Conservation (phyloP, 2,888 invertebrate genomes). For the Argyra leucocephala region DNA sequence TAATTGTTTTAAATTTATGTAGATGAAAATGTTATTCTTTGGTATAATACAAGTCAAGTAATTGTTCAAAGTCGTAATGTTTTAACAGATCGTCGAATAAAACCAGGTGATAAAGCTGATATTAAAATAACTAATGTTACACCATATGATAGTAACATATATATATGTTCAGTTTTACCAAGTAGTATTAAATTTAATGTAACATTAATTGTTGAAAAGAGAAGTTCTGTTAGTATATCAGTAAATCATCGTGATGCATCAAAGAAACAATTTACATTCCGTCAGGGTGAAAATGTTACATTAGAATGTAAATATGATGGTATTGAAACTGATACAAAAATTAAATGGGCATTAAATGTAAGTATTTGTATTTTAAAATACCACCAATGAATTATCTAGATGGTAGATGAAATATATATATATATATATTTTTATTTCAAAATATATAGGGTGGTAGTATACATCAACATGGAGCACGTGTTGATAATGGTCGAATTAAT, state of each 20-base stretch:
- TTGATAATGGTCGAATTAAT: slow-evolving; percentile 28
- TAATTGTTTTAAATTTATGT: slow-evolving; percentile 5
- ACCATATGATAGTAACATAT: slow-evolving; percentile 32
- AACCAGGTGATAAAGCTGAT: slow-evolving; percentile 33
- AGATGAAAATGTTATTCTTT: slow-evolving; percentile 35
- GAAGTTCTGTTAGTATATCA: slow-evolving; percentile 31
- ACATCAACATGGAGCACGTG: slow-evolving; percentile 21
- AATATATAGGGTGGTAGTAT: slow-evolving; percentile 31
- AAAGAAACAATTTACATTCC: slow-evolving; percentile 35
- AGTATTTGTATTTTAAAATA: background rate
- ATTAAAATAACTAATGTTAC: slow-evolving; percentile 29
- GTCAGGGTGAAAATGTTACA: slow-evolving; percentile 36
- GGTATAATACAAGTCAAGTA: slow-evolving; percentile 32
- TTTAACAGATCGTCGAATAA: slow-evolving; percentile 27
- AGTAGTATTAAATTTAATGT: slow-evolving; percentile 30
- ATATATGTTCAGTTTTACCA: slow-evolving; percentile 35
- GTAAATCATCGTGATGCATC: slow-evolving; percentile 37
- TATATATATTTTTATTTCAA: background rate
- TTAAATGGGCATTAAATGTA: slow-evolving; percentile 39
- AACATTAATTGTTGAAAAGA: slow-evolving; percentile 26
- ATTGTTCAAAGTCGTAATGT: slow-evolving; percentile 30
- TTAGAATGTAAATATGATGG: slow-evolving; percentile 34
- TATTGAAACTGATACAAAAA: slow-evolving; percentile 25
- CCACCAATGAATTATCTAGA: background rate
- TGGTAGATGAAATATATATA: background rate